Evolutionary conservation across 2,888 invertebrate genomes (phyloP), one percentile per base, ranked within the genome.

Genomic region (Lacanobia oleracea): DNA sequence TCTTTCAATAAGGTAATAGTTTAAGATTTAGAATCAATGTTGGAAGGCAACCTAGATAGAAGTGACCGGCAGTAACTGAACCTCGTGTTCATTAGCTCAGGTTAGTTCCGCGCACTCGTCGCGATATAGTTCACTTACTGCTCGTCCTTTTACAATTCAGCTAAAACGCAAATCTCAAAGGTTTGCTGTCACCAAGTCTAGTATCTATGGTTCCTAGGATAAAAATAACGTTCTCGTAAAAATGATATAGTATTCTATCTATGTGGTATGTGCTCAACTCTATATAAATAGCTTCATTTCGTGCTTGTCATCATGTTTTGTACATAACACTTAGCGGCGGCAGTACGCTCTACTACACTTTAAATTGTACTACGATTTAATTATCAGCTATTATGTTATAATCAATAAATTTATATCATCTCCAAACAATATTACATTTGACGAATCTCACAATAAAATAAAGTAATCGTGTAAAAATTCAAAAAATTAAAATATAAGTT

Each of bases 281-380:
- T 87, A 82, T 88, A 86, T 84, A 87, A 85, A 85, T 81, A 84
- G 84, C 84, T 86, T 79, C 40, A 75, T 62, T 59, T 73, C 61
- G 86, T 84, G 88, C 87, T 78, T 68, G 59, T 73, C 79, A n/a
- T 71, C 67, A 67, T 76, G 76, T 64, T 66, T 67, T 72, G 83
- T 82, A 83, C 77, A 71, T 54, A 79, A 83, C 75, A 68, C 70
- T 56, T 37, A 80, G 87, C 86, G 85, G 85, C 88, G 84, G 89
- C 88, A 75, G 75, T 67, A 77, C 88, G 88, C 87, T 86, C 89
- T 68, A 84, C 83, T 85, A 88, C 88, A 72, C 85, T 86, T 77
- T 86, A 84, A 88, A 89, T 91, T 88, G 91, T 90, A 90, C 92
- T 90, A 91, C 88, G 56, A 77, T 87, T 85, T 87, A 88, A 88